Base-by-base conservation (phyloP, 2,888 invertebrate species). In the Aricia artaxerxes region DNA sequence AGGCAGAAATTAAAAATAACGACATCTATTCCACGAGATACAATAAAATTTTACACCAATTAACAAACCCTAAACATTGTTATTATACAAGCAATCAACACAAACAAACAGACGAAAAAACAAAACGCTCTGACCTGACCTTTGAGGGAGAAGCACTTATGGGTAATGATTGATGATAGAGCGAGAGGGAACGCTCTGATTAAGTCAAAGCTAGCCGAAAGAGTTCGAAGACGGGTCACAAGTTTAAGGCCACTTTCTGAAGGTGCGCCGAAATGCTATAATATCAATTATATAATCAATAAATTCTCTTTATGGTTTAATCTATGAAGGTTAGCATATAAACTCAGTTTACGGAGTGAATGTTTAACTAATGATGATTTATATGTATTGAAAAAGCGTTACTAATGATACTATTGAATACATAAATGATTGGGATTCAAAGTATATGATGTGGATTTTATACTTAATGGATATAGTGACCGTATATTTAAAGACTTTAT, bases 21-120 rank as follows among this genome's bases (percentile, higher is more conserved):
- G 82, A 82, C 81, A 82, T 73, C 61, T 79, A 79, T 72, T 78
- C 60, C 81, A 86, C 92, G 89, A 88, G 91, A 92, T 90, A 91
- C 88, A 94, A 93, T 93, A 92, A 91, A 91, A 91, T 89, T 91
- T 90, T 92, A 92, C 91, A 92, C 90, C 92, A 93, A 94, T 94
- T 93, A 93, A 92, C 89, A 87, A 85, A 82, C 83, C 85, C 86
- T 91, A 93, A 93, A 92, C 91, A 92, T 92, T 92, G 88, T 94
- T 92, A 93, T 94, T 92, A 93, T 86, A 85, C 84, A 85, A 88
- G 87, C 90, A 92, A 93, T 92, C 93, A 91, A 89, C 91, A 84
- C 85, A 85, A 82, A 86, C 87, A 87, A 85, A 88, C 89, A 88
- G 89, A 91, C 88, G 91, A 87, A 83, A 86, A 83, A 86, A 90